These are phyloP conservation scores for Gymnorhina tibicen DNA, from an alignment of 2,113 vertebrate species.

Conservation along the genomic window DNA sequence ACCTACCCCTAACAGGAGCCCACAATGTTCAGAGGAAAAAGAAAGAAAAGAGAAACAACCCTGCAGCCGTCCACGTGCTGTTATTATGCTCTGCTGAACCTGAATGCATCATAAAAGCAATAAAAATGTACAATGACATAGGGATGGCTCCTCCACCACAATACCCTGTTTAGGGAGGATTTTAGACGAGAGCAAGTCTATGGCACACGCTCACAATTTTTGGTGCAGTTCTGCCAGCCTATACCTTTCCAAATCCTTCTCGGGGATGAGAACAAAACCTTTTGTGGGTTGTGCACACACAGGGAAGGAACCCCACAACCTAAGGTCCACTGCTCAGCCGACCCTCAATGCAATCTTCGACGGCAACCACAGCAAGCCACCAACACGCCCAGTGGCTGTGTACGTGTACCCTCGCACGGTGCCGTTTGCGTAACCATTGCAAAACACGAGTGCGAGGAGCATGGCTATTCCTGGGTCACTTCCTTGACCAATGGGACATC, in stretches of 20 bases:
- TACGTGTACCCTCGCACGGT: not conserved
- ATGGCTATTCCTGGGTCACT: not conserved
- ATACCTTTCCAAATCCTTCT: not conserved
- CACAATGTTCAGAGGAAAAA: not conserved
- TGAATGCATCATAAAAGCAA: not conserved
- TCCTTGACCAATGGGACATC: not conserved
- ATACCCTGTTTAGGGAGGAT: not conserved
- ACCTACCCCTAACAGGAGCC: not conserved
- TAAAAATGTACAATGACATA: not conserved
- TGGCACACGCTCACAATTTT: not conserved
- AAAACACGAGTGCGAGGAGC: not conserved
- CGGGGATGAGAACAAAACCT: not conserved
- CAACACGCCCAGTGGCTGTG: rapidly evolving
- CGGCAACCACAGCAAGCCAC: not conserved
- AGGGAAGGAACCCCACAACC: not conserved
- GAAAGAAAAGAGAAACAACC: not conserved
- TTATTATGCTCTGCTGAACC: not conserved
- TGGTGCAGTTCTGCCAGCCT: not conserved
- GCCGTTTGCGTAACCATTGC: not conserved
- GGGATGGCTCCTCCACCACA: not conserved
- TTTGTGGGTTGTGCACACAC: rapidly evolving
- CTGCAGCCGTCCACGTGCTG: not conserved
- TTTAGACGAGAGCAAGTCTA: not conserved
- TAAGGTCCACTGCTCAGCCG: not conserved
- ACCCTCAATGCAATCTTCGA: not conserved